Base-by-base conservation (phyloP, 2,113 vertebrate genomes). In the Geothlypis trichas region DNA sequence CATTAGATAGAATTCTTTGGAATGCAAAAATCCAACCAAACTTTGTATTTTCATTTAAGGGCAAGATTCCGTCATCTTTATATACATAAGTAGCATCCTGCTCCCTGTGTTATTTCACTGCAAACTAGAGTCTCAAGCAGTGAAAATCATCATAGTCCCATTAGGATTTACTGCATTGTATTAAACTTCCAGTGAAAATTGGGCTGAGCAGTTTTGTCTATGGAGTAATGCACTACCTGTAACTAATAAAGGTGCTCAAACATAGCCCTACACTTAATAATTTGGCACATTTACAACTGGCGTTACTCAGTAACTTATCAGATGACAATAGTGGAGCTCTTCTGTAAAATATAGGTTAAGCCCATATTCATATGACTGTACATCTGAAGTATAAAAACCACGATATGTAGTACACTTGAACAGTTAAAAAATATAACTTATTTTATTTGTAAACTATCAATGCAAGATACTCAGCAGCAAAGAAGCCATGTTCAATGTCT, bases 381-480 rank as follows among this genome's bases (percentile, higher is more conserved):
- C 94, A 96, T 94, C 93, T 78, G 94, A 97, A 97, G 92, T 98
- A 98, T 98, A 98, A 98, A 98, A 98, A 95, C 90, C 91, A 80
- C 93, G 82, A 95, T 97, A 97, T 96, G 93, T 97, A 97, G 96
- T 97, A 96, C 93, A 97, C 96, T 91, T 82, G 72, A 97, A 97
- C 97, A 95, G 96, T 97, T 98, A 98, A 98, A 97, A 98, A 98
- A 98, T 98, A 98, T 91, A 98, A 95, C 98, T 95, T 97, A 96
- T 97, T 97, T 98, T 95, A 90, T 97, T 97, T 98, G 97, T 98
- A 98, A 98, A 98, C 97, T 96, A 97, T 97, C 94, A 90, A 84
- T 93, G 95, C 95, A 95, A 97, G 97, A 93, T 95, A 93, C 94
- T 94, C 91, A 94, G 94, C 88, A 80, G 97, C 97, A 93, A 90